These are phyloP conservation scores for Scelioninae gen. 1 DNA, from an alignment of 2,888 invertebrate species.

Conservation along the genomic window DNA sequence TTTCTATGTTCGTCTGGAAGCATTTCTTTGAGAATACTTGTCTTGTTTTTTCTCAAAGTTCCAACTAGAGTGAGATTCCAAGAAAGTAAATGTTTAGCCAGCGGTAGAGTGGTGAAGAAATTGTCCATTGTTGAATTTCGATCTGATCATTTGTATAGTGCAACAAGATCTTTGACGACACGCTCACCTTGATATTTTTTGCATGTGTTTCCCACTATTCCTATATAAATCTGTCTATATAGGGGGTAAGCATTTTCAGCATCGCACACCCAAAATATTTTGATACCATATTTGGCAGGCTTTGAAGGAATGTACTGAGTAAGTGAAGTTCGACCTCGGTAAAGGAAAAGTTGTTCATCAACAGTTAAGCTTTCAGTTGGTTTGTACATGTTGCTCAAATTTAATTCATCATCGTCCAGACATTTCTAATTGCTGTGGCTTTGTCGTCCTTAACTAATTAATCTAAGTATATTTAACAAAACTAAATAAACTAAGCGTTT, in stretches of 20 bases:
- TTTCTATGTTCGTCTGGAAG: slow-evolving; percentile 33
- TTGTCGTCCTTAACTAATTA: no score
- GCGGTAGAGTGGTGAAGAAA: slow-evolving; percentile 72
- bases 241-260: no score
- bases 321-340: no score
- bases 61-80: slow-evolving; percentile 72
- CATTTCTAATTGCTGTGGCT: no score
- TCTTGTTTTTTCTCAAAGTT: slow-evolving; percentile 70
- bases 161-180: slow-evolving; percentile 74
- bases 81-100: slow-evolving; percentile 68
- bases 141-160: slow-evolving; percentile 70
- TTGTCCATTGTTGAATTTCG: slow-evolving; percentile 75
- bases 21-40: slow-evolving; percentile 70
- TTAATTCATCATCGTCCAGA: slow-evolving; percentile 77
- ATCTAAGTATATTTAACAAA: no score
- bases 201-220: slow-evolving; percentile 11
- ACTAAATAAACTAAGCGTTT: no score
- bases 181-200: slow-evolving; percentile 72
- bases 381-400: slow-evolving; percentile 74
- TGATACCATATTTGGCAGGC: slow-evolving; percentile 27
- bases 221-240: slow-evolving; percentile 25
- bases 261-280: slow-evolving; percentile 76
- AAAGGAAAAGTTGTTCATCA: slow-evolving; percentile 76
- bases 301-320: no score
- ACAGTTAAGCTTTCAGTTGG: slow-evolving; percentile 75